Percentiles rank a stretch among this genome's conserved stretches.
phyloP scores from a whole-genome alignment of 2,888 invertebrate genomes.

The Rugalucina vietnamica region DNA sequence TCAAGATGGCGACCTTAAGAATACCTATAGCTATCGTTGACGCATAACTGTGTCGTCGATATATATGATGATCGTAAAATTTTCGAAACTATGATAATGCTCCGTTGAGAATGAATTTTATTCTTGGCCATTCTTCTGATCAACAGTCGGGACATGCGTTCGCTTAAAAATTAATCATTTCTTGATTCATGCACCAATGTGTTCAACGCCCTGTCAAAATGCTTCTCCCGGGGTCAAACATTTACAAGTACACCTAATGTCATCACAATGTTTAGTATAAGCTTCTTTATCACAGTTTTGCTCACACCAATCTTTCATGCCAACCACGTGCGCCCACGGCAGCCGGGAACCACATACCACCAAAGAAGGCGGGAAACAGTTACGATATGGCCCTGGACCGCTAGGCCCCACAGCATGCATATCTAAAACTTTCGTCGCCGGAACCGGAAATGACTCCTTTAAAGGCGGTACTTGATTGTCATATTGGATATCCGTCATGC shows the following conservation, averaged over 20 bases:
- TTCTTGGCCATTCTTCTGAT: too few species aligned
- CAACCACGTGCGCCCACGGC: constrained; percentile 47
- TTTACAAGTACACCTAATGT: constrained; percentile 46
- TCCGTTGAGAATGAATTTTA: too few species aligned
- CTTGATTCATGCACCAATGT: too few species aligned
- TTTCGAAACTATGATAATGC: too few species aligned
- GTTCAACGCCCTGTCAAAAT: background rate
- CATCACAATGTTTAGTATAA: constrained; percentile 57
- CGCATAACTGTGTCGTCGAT: too few species aligned
- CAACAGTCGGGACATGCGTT: too few species aligned
- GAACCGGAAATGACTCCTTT: background rate
- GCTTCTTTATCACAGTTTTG: constrained; percentile 50
- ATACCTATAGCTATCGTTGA: too few species aligned
- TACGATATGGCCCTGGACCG: constrained; percentile 47
- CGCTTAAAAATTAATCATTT: too few species aligned
- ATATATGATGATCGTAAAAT: too few species aligned
- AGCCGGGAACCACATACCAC: constrained; percentile 47
- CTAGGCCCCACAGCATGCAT: background rate
- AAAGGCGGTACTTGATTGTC: background rate
- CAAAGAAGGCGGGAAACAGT: constrained; percentile 39
- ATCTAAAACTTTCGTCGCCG: background rate
- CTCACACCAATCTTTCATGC: constrained; percentile 50
- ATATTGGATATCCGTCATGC: background rate
- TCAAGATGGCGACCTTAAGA: too few species aligned
- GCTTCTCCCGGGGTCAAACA: constrained; percentile 19